Conservation (phyloP, 2,113 vertebrate genomes). For the Indri indri region DNA sequence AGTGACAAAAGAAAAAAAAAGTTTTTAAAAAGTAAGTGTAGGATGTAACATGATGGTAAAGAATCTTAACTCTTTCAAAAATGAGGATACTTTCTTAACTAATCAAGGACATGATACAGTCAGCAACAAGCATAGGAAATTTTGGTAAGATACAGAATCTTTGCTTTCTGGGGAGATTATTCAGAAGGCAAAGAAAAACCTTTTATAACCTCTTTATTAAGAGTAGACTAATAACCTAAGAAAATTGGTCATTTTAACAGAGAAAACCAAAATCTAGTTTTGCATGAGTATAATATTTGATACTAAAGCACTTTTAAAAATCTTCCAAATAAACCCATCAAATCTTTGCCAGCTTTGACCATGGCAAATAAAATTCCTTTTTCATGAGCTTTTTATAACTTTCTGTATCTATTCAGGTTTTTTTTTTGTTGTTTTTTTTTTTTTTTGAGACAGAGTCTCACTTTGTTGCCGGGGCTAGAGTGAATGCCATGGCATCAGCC, state of each 20-base stretch:
- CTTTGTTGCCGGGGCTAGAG: too few species aligned
- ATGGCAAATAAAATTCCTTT: not conserved
- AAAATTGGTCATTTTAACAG: slow-evolving; percentile 33
- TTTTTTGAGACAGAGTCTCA: too few species aligned
- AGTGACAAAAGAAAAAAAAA: not conserved
- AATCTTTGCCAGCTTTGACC: not conserved
- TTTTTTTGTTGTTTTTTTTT: too few species aligned
- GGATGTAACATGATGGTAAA: not conserved
- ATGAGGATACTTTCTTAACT: not conserved
- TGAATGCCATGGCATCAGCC: too few species aligned
- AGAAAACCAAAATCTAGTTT: slow-evolving; percentile 20
- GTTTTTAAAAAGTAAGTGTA: not conserved
- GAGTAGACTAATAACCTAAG: not conserved
- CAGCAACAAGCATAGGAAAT: not conserved
- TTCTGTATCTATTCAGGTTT: not conserved
- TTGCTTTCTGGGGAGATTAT: not conserved
- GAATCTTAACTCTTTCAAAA: slow-evolving; percentile 24
- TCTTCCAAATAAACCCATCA: not conserved
- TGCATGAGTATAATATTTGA: not conserved
- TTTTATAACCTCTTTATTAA: not conserved
- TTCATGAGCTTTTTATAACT: not conserved
- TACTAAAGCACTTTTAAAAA: slow-evolving; percentile 4
- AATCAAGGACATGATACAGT: not conserved
- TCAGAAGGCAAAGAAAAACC: not conserved
- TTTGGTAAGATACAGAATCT: not conserved